phyloP scores from a whole-genome alignment of 2,113 vertebrate species.

The Paradisaea rubra region DNA sequence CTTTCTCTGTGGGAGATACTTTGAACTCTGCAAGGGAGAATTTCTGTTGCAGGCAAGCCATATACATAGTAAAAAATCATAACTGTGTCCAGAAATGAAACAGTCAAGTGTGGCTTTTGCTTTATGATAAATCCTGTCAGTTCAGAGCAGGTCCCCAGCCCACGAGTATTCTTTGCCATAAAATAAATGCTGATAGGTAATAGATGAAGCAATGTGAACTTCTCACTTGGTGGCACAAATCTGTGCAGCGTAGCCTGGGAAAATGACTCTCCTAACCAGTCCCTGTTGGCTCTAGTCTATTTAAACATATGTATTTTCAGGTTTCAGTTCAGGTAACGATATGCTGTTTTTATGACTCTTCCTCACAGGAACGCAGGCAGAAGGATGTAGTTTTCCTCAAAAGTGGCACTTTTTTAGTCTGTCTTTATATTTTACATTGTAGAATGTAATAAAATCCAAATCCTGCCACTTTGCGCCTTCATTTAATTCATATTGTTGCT shows the following conservation, averaged over 20 bases:
- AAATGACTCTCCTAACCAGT: neutral
- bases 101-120: neutral
- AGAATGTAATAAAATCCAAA: neutral
- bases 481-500: slow-evolving; percentile 23
- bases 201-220: neutral
- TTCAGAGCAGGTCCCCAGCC: neutral
- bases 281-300: neutral
- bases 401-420: neutral
- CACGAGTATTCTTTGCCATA: neutral
- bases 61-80: neutral
- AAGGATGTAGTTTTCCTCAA: neutral
- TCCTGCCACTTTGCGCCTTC: neutral
- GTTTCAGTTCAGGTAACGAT: neutral
- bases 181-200: neutral
- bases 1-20: neutral
- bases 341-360: neutral
- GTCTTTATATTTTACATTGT: neutral
- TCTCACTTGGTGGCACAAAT: neutral
- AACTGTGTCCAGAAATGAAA: neutral
- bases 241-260: neutral
- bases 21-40: neutral
- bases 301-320: neutral
- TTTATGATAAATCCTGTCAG: neutral
- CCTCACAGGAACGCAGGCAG: neutral
- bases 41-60: neutral